Conservation (phyloP, 2,888 invertebrate genomes). For the Dasysyrphus albostriatus region DNA sequence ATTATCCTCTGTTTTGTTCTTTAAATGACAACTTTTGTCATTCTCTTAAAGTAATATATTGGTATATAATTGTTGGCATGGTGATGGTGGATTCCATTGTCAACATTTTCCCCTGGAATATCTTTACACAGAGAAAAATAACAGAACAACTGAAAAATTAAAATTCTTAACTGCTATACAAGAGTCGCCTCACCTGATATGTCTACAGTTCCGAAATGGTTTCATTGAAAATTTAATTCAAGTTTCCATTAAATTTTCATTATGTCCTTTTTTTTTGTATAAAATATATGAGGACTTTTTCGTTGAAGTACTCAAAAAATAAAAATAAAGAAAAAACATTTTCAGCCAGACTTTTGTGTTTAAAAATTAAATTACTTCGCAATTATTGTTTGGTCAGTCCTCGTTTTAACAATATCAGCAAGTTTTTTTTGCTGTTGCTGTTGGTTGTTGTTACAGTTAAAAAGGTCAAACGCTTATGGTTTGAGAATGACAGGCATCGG, state of each 20-base stretch:
- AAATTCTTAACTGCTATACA: not conserved
- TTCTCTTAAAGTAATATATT: not conserved
- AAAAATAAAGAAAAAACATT: not conserved
- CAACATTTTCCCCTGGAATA: slow-evolving; percentile 8
- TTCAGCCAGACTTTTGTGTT: not conserved
- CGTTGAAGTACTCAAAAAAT: no score
- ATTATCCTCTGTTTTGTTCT: slow-evolving; percentile 29
- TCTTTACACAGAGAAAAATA: not conserved
- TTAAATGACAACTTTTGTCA: slow-evolving; percentile 18
- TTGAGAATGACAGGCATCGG: slow-evolving; percentile 3
- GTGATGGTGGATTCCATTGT: not conserved
- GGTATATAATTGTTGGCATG: slow-evolving; percentile 1
- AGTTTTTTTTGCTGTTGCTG: no score
- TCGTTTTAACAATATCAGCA: not conserved
- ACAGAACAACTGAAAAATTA: not conserved
- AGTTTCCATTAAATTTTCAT: slow-evolving; percentile 23
- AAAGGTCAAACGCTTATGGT: slow-evolving; percentile 29
- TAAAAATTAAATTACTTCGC: slow-evolving; percentile 29
- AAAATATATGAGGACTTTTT: not conserved
- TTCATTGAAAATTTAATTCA: slow-evolving; percentile 20
- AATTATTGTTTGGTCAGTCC: slow-evolving; percentile 32
- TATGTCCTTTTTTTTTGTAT: slow-evolving; percentile 12
- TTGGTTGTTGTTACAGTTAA: not conserved
- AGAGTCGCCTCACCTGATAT: slow-evolving; percentile 22
- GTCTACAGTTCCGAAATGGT: not conserved